Percentiles rank a stretch among this genome's conserved stretches.
phyloP scores from a whole-genome alignment of 2,888 invertebrate genomes.

The Saturnia pavonia region DNA sequence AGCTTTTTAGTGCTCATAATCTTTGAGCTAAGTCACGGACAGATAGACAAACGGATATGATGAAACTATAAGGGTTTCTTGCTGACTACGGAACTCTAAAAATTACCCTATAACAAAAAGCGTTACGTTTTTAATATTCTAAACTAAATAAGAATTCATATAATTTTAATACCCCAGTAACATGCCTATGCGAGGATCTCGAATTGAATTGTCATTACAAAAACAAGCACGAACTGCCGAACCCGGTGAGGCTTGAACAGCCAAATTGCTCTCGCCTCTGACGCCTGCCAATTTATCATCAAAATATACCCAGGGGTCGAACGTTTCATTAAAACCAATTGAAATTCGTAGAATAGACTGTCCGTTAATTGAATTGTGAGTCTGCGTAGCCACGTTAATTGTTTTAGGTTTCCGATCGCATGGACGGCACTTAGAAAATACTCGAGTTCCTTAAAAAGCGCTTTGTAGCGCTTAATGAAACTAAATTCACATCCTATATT shows the following conservation, averaged over 20 bases:
- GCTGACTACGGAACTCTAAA: too few relatives aligned
- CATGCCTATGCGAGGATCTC: background rate
- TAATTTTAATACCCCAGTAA: background rate
- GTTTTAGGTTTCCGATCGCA: constrained; percentile 38
- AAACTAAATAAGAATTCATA: background rate
- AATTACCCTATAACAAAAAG: too few relatives aligned
- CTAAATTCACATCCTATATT: too few relatives aligned
- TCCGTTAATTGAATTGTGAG: constrained; percentile 26
- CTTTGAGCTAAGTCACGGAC: too few relatives aligned
- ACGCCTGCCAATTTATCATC: constrained; percentile 27
- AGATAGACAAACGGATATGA: too few relatives aligned
- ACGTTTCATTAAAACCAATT: constrained; percentile 28
- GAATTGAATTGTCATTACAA: background rate
- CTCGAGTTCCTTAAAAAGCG: constrained; percentile 26
- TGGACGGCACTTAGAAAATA: constrained; percentile 24
- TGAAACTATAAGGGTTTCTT: too few relatives aligned
- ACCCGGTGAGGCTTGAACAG: constrained; percentile 1
- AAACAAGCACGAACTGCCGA: background rate
- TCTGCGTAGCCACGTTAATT: constrained; percentile 32
- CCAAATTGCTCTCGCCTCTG: constrained; percentile 20
- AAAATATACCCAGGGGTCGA: constrained; percentile 24
- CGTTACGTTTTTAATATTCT: too few relatives aligned
- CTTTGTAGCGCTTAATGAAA: constrained; percentile 34
- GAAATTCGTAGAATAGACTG: constrained; percentile 30
- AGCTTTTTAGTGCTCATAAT: too few relatives aligned